These are phyloP conservation scores for Trochalopteron elliotii DNA, from an alignment of 2,113 vertebrate species.

Conservation along the genomic window DNA sequence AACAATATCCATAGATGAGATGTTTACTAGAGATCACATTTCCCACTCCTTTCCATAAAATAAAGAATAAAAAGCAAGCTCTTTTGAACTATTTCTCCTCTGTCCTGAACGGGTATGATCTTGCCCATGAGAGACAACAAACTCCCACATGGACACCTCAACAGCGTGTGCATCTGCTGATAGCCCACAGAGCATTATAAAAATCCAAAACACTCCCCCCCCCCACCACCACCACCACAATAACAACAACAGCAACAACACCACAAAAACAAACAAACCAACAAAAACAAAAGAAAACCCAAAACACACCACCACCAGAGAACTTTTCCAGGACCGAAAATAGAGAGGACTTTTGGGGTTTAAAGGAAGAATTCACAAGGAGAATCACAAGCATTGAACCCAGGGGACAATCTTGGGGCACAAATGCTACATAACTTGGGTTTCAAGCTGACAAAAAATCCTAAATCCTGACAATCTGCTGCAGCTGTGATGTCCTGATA, in stretches of 20 bases:
- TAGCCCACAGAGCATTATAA: background rate
- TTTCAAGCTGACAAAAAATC: background rate
- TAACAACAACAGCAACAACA: too few species aligned
- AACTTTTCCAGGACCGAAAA: background rate
- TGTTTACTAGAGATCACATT: background rate
- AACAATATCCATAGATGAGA: background rate
- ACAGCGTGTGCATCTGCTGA: background rate
- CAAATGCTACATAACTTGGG: background rate
- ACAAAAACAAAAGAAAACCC: too few species aligned
- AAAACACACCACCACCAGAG: too few species aligned
- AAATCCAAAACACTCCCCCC: background rate
- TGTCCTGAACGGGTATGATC: background rate
- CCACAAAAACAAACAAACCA: background rate
- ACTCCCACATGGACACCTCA: background rate
- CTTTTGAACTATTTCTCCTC: background rate
- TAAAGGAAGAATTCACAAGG: background rate
- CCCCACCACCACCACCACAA: too few species aligned
- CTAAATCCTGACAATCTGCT: background rate
- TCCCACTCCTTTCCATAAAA: fast-evolving
- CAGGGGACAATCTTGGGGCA: background rate
- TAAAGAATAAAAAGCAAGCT: background rate
- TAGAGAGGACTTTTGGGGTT: background rate
- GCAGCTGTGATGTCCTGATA: background rate
- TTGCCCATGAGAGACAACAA: background rate
- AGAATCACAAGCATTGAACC: background rate